Evolutionary conservation across 2,797 vertebrate species (phyloP).

Genomic region (Numenius phaeopus): DNA sequence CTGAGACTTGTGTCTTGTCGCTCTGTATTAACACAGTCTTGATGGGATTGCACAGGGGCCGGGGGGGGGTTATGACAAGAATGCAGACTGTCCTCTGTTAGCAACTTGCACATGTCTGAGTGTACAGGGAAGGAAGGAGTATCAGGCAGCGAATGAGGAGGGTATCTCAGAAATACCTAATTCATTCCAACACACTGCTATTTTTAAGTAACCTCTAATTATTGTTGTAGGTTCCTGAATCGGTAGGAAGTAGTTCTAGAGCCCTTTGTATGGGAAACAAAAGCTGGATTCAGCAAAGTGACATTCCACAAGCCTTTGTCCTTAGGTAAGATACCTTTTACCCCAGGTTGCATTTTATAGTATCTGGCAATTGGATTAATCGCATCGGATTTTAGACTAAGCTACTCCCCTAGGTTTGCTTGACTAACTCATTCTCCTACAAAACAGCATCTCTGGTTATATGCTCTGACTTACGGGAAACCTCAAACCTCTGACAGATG

Average conservation of each 20-base stretch:
- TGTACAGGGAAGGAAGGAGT: rapidly evolving
- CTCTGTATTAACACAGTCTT: not conserved
- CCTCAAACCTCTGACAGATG: not conserved
- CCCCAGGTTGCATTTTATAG: not conserved
- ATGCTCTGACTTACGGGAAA: not conserved
- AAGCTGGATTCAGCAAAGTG: not conserved
- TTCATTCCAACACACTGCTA: not conserved
- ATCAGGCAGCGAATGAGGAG: not conserved
- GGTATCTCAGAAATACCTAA: not conserved
- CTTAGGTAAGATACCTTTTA: not conserved
- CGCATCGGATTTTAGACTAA: not conserved
- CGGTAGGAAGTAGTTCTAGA: not conserved
- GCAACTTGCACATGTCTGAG: rapidly evolving
- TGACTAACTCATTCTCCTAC: not conserved
- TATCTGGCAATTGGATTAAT: not conserved
- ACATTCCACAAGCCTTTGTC: not conserved
- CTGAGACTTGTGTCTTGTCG: not conserved
- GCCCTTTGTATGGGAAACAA: not conserved
- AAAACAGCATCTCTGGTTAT: not conserved
- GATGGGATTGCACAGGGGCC: rapidly evolving
- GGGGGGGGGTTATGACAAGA: not conserved
- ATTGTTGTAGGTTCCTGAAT: rapidly evolving
- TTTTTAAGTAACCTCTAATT: not conserved
- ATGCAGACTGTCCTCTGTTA: not conserved
- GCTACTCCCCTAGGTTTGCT: not conserved